A percentile compares a stretch with the other conserved stretches of the same genome.
Conservation (phyloP, 2,888 invertebrate species). For the Epistrophe eligans region DNA sequence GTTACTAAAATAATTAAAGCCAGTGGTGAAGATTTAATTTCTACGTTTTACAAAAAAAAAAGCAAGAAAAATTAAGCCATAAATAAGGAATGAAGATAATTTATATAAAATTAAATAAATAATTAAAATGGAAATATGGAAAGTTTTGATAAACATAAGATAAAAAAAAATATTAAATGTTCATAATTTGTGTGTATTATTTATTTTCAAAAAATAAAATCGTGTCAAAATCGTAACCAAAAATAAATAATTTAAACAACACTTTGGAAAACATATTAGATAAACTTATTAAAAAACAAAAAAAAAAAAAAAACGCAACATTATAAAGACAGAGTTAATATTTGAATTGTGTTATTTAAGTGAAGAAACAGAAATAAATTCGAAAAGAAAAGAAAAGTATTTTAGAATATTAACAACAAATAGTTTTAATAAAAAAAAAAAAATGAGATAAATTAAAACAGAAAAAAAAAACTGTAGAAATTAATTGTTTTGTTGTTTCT, state of each 20-base stretch:
- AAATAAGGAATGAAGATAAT: slow-evolving; percentile 1
- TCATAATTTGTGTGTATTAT: slow-evolving; percentile 53
- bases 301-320: slow-evolving; percentile 34
- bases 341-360: slow-evolving; percentile 35
- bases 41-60: slow-evolving; percentile 51
- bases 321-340: slow-evolving; percentile 55
- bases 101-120: slow-evolving; percentile 23
- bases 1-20: slow-evolving; percentile 33
- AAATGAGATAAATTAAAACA: slow-evolving; percentile 31
- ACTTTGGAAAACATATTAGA: slow-evolving; percentile 50
- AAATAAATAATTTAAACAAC: slow-evolving; percentile 22
- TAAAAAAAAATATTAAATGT: slow-evolving; percentile 22
- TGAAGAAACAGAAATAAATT: slow-evolving; percentile 41
- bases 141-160: slow-evolving; percentile 28
- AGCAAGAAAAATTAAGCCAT: neutral
- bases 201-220: slow-evolving; percentile 40
- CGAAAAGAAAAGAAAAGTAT: slow-evolving; percentile 57
- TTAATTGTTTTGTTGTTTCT: slow-evolving; percentile 9
- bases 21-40: slow-evolving; percentile 49
- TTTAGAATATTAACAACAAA: slow-evolving; percentile 61
- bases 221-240: slow-evolving; percentile 47
- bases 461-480: slow-evolving; percentile 27
- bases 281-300: slow-evolving; percentile 27
- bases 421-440: slow-evolving; percentile 52
- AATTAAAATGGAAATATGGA: neutral